These are phyloP conservation scores for Pelecanoides urinatrix DNA, from an alignment of 2,113 vertebrate genomes.

Conservation along the genomic window DNA sequence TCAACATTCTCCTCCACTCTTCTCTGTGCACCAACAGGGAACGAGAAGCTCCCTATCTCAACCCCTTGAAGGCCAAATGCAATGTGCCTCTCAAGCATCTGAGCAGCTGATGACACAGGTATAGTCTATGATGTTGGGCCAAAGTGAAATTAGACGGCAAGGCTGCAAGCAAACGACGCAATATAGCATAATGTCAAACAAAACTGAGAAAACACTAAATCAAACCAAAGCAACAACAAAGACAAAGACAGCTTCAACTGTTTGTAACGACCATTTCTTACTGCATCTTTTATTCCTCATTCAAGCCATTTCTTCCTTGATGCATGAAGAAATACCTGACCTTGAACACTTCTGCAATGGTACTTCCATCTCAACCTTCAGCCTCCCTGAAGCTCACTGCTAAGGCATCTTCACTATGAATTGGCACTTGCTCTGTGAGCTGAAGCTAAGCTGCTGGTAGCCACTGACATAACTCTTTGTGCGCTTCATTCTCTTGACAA, in stretches of 20 bases:
- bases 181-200: neutral
- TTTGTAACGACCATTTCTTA: neutral
- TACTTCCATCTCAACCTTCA: neutral
- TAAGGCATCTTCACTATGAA: neutral
- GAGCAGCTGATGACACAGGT: neutral
- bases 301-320: neutral
- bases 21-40: neutral
- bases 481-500: neutral
- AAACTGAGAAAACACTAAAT: neutral
- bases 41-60: neutral
- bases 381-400: neutral
- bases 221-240: neutral
- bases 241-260: neutral
- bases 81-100: neutral
- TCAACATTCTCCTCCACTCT: neutral
- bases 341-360: neutral
- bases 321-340: neutral
- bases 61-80: neutral
- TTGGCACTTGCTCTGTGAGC: neutral
- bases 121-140: neutral
- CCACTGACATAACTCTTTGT: neutral
- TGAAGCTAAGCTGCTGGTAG: neutral
- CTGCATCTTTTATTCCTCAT: neutral
- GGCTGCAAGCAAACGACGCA: neutral
- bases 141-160: neutral